Evolutionary conservation across 2,113 vertebrate genomes (phyloP), one percentile per base, ranked within the genome.

Genomic region (Phylloscopus trochiloides): DNA sequence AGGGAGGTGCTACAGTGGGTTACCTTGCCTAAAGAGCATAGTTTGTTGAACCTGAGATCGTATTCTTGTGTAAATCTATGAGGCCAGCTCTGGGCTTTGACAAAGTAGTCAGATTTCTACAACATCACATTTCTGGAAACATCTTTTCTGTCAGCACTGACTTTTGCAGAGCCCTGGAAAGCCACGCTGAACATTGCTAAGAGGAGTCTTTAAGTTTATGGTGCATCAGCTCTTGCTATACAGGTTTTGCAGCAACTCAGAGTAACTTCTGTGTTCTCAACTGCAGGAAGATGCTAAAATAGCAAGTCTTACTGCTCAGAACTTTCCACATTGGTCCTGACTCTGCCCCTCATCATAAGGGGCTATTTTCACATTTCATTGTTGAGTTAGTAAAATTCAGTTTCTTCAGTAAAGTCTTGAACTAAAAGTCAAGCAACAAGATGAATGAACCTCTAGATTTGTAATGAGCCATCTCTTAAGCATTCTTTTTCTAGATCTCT

Each of bases 261-360:
- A 74, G 52, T 83, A 86, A 63, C 10, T 34, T 84, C 19, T 57
- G 31, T 65, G 24, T 47, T 45, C 55, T 40, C 63, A 38, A 34
- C 43, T 80, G 29, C 17, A 54, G 40, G 19, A 62, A 38, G 36
- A 32, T 57, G 36, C n/a, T 48, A 52, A 85, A 57, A 26, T n/a
- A 92, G 3, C 15, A 82, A 50, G 16, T 86, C 51, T 70, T 32
- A 24, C 42, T 74, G 36, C 61, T 77, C 21, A 85, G 45, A 55
- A 51, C 29, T 66, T 91, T 63, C 47, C 19, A 24, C 7, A 3
- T 18, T 0, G 0, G 12, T 91, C 55, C 38, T 10, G 1, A 17
- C 45, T 78, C 36, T 85, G n/a, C 14, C 21, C 58, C 32, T 59
- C 38, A 51, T 52, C 31, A 43, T 21, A 21, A 3, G 5, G 28